phyloP scores from a whole-genome alignment of 2,113 vertebrate species.

The Nothocercus julius region DNA sequence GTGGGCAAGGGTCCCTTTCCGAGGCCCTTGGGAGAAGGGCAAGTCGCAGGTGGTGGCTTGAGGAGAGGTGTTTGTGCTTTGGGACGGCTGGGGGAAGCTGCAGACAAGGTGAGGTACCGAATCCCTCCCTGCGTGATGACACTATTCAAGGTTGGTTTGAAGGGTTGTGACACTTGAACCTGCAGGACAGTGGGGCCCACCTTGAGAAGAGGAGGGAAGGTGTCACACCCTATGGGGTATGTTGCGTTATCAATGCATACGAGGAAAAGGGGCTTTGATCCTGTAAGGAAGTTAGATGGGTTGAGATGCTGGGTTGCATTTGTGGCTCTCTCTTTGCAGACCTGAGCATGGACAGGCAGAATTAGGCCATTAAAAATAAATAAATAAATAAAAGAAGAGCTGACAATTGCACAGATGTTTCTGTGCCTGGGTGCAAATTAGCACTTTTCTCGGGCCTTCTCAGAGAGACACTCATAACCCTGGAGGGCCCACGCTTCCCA shows the following conservation, averaged over 20 bases:
- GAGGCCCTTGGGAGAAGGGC: neutral
- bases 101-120: neutral
- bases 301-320: neutral
- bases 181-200: neutral
- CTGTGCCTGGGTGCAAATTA: neutral
- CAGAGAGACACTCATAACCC: neutral
- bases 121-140: neutral
- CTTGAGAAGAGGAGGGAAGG: neutral
- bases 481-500: neutral
- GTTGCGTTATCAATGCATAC: neutral
- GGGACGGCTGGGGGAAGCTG: no score
- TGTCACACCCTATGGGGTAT: fast-evolving
- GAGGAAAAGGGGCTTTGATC: neutral
- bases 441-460: fast-evolving
- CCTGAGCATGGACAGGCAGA: neutral
- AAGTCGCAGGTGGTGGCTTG: neutral
- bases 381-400: neutral
- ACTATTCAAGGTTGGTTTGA: neutral
- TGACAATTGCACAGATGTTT: neutral
- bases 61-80: neutral
- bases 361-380: neutral
- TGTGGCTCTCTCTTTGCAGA: neutral
- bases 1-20: fast-evolving
- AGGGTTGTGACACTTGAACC: neutral
- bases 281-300: neutral